A percentile compares a stretch with the other conserved stretches of the same genome.
Evolutionary conservation across 2,797 vertebrate genomes (phyloP).

Genomic region (Poeciliopsis turneri): DNA sequence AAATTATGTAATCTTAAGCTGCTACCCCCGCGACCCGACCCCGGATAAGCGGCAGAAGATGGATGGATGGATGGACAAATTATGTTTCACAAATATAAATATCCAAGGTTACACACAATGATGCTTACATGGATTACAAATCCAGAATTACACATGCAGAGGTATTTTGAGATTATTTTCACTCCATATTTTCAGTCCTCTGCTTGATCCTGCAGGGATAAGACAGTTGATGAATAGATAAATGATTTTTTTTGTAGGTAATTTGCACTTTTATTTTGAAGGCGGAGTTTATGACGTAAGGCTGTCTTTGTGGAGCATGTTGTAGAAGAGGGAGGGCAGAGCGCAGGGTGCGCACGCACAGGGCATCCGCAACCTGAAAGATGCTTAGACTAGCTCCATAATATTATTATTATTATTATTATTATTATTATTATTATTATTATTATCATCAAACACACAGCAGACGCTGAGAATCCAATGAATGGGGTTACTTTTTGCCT

Average conservation of each 20-base stretch:
- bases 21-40: too few species aligned
- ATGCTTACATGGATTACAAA: too few species aligned
- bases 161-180: too few species aligned
- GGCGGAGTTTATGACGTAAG: background rate
- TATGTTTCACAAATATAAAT: too few species aligned
- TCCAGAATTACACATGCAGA: too few species aligned
- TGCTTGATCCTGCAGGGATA: background rate
- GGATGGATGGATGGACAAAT: too few species aligned
- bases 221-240: background rate
- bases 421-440: background rate
- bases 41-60: too few species aligned
- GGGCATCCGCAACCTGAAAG: background rate
- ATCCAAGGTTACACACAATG: too few species aligned
- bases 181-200: background rate
- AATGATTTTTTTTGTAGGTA: background rate
- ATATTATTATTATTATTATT: background rate
- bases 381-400: background rate
- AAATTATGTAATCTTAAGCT: too few species aligned
- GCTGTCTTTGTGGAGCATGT: background rate
- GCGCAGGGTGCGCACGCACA: background rate
- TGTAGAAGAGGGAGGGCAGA: background rate
- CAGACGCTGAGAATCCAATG: slow-evolving; percentile 77
- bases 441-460: background rate
- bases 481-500: slow-evolving; percentile 96
- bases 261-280: slow-evolving; percentile 48